Percentiles rank a stretch among this genome's conserved stretches.
Conservation (phyloP, 2,113 vertebrate species). For the Saimiri boliviensis region DNA sequence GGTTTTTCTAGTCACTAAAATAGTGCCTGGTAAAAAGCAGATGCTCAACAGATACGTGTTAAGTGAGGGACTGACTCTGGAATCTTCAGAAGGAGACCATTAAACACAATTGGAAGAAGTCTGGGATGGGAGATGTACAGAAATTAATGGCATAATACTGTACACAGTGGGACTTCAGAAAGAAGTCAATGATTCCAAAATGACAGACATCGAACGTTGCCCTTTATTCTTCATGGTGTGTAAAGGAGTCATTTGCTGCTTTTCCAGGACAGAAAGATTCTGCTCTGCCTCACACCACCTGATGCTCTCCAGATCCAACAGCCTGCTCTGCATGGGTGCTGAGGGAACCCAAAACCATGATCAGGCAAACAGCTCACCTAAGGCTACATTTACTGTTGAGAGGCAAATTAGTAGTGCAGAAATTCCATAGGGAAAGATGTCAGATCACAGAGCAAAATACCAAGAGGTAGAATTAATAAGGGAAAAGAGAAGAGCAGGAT, state of each 20-base stretch:
- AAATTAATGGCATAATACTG: neutral
- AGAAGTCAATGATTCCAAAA: neutral
- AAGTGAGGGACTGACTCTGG: neutral
- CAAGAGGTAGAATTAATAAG: slow-evolving; percentile 47
- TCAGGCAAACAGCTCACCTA: neutral
- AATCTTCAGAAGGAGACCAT: neutral
- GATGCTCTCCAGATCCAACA: neutral
- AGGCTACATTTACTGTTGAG: neutral
- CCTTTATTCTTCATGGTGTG: neutral
- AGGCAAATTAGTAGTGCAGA: slow-evolving; percentile 35
- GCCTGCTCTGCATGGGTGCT: neutral
- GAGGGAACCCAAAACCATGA: neutral
- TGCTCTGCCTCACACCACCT: neutral
- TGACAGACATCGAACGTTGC: neutral
- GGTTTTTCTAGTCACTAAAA: neutral
- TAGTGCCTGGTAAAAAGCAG: neutral
- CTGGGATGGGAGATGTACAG: neutral
- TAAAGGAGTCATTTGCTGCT: neutral
- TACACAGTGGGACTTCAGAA: neutral
- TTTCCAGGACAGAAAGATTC: neutral
- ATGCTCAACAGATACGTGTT: neutral
- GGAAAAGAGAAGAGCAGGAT: slow-evolving; percentile 14
- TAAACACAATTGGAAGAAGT: neutral
- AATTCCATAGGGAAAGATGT: slow-evolving; percentile 25
- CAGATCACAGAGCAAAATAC: slow-evolving; percentile 22